phyloP scores from a whole-genome alignment of 2,888 invertebrate genomes.

The Eucera pruinosa region DNA sequence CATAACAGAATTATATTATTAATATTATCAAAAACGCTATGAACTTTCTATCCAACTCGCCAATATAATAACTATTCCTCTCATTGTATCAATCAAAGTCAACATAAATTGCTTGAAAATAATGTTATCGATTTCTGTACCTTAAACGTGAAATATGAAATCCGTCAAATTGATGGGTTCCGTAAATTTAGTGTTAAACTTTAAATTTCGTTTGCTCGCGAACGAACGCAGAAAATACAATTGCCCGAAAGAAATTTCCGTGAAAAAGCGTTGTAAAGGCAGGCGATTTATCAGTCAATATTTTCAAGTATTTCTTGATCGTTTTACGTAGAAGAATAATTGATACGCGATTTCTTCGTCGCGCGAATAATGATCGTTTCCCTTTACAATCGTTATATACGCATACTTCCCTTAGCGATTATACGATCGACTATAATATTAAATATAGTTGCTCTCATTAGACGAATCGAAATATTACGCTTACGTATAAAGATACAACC shows the following conservation, averaged over 20 bases:
- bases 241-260: not conserved
- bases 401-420: slow-evolving; percentile 56
- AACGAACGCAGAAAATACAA: slow-evolving; percentile 3
- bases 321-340: slow-evolving; percentile 28
- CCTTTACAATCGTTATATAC: slow-evolving; percentile 33
- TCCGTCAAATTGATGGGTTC: no score
- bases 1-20: no score
- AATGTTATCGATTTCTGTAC: no score
- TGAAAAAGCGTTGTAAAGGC: slow-evolving; percentile 14
- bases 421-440: slow-evolving; percentile 56
- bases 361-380: slow-evolving; percentile 30
- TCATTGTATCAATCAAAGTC: no score
- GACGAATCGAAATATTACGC: slow-evolving; percentile 79
- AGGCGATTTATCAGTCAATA: slow-evolving; percentile 42
- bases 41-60: no score
- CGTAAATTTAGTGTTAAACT: no score
- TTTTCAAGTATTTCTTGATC: slow-evolving; percentile 27
- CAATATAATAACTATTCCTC: no score
- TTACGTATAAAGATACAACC: slow-evolving; percentile 70
- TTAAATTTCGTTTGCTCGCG: not conserved
- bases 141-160: no score
- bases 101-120: no score
- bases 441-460: slow-evolving; percentile 66
- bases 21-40: no score
- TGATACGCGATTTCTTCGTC: slow-evolving; percentile 15